phyloP scores from a whole-genome alignment of 2,797 vertebrate species.

The Galaxias olidus region DNA sequence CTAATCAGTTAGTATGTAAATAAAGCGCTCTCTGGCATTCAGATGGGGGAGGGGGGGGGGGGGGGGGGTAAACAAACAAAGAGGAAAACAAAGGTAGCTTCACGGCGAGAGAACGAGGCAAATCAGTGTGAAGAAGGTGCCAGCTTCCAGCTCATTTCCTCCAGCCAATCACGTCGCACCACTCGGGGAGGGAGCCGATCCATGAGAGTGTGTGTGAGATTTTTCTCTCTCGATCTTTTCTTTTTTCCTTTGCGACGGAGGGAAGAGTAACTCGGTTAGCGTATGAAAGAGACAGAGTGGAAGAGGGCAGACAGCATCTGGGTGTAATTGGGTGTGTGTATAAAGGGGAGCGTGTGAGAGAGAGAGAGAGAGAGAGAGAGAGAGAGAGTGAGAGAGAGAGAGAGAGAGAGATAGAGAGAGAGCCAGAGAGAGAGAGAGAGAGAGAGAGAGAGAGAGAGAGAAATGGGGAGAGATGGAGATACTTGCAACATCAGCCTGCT shows the following conservation, averaged over 20 bases:
- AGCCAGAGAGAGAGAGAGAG: too few relatives aligned
- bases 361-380: too few relatives aligned
- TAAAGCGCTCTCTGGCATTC: constrained; percentile 13
- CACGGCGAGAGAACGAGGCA: neutral
- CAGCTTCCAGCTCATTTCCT: too few relatives aligned
- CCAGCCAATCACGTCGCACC: too few relatives aligned
- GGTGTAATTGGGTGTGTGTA: neutral
- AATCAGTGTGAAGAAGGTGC: neutral
- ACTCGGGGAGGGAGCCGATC: too few relatives aligned
- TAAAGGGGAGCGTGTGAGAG: too few relatives aligned
- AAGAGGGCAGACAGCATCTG: neutral
- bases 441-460: constrained; percentile 18
- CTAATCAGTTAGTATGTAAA: constrained; percentile 5
- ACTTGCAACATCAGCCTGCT: constrained; percentile 48
- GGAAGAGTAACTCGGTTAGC: neutral
- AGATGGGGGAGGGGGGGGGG: neutral
- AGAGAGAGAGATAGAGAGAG: too few relatives aligned
- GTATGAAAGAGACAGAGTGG: neutral
- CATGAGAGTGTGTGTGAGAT: too few relatives aligned
- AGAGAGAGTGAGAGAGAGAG: too few relatives aligned
- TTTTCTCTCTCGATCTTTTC: too few relatives aligned
- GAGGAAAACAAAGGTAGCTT: neutral
- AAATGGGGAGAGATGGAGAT: constrained; percentile 19
- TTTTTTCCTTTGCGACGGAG: neutral
- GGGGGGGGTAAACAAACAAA: neutral